Evolutionary conservation across 2,888 invertebrate species (phyloP), one percentile per base, ranked within the genome.

Genomic region (Platycnemis pennipes): DNA sequence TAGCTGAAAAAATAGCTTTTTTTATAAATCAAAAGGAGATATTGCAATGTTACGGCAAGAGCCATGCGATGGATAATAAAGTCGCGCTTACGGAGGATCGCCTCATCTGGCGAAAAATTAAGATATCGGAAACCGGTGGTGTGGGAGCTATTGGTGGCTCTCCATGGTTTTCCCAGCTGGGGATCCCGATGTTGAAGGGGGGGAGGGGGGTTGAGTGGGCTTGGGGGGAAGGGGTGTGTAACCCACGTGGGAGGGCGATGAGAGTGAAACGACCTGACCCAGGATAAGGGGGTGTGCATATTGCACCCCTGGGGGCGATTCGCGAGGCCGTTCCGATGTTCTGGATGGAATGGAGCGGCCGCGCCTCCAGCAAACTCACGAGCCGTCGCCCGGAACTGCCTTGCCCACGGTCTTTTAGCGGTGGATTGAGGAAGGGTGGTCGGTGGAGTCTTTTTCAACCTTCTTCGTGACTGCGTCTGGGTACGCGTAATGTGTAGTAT

Each of bases 291-390:
- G 37, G 8, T 11, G 37, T 37, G 77, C 46, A 19, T 45, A 87
- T 44, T 13, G 87, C 46, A n/a, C 87, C 87, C 46, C n/a, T 1
- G 87, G 46, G 87, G 45, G 87, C 87, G n/a, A 87, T 87, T 87
- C 87, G 87, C 87, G 87, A 87, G 46, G 87, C 87, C 44, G 87
- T 46, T 87, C 45, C n/a, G 87, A 44, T 44, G 44, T n/a, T 44
- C 45, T 44, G 45, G 26, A 44, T n/a, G 87, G 87, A 46, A 46
- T 63, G 63, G n/a, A 63, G 63, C 63, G 26, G 63, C 2, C 26
- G 22, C n/a, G 63, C 26, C 8, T 3, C 63, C 63, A 7, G 26
- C 63, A 26, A 56, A 19, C 49, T 16, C 22, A 16, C 56, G 19
- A 5, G 22, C 22, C 63, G 26, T 13, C 77, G 31, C 77, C 37